Evolutionary conservation across 2,888 invertebrate genomes (phyloP).

Genomic region (Ceramica pisi): DNA sequence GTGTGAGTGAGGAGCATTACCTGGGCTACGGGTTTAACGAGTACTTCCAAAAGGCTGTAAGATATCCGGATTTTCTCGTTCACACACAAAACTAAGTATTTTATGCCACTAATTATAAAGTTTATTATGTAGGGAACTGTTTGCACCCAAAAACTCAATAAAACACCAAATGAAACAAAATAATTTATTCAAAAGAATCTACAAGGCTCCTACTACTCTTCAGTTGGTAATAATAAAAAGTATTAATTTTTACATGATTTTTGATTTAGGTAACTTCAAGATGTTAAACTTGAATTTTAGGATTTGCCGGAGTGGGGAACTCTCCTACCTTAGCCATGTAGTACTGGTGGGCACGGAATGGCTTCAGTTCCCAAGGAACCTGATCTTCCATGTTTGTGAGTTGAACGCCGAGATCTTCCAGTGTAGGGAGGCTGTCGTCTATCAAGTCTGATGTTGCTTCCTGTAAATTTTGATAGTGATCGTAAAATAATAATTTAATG

Average conservation of each 20-base stretch:
- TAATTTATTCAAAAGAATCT: constrained; percentile 72
- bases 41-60: neutral
- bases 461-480: constrained; percentile 77
- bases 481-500: too few species aligned
- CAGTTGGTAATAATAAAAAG: constrained; percentile 30
- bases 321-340: constrained; percentile 95
- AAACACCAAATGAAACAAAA: constrained; percentile 56
- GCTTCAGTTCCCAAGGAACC: constrained; percentile 95
- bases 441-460: constrained; percentile 95
- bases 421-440: constrained; percentile 92
- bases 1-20: too few species aligned
- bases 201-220: constrained; percentile 53
- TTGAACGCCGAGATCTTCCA: constrained; percentile 96
- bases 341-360: constrained; percentile 92
- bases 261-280: constrained; percentile 9
- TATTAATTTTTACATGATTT: constrained; percentile 47
- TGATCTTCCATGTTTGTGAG: constrained; percentile 95
- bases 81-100: neutral
- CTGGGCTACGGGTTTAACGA: too few species aligned
- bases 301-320: constrained; percentile 93
- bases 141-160: neutral
- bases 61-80: too few species aligned
- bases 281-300: constrained; percentile 76
- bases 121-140: neutral
- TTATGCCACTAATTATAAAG: neutral